These are phyloP conservation scores for Eupithecia vulgata DNA, from an alignment of 2,888 invertebrate genomes.

Conservation along the genomic window DNA sequence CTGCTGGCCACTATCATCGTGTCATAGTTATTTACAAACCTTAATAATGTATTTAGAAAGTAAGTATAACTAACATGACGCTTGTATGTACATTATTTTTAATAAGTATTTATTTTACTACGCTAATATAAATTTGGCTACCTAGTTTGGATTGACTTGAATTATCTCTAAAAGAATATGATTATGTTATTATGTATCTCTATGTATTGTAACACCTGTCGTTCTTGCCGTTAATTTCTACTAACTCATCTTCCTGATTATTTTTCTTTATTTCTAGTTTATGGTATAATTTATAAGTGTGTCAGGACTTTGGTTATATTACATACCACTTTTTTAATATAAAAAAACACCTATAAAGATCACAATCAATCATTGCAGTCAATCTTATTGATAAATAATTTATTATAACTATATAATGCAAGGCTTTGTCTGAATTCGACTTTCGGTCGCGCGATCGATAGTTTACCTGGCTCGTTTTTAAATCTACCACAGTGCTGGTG, in stretches of 20 bases:
- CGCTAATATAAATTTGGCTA: background rate
- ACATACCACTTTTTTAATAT: background rate
- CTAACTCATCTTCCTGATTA: background rate
- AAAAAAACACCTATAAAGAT: background rate
- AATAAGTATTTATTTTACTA: constrained; percentile 12
- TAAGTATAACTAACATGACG: constrained; percentile 22
- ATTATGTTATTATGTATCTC: background rate
- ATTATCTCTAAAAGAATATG: background rate
- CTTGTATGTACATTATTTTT: constrained; percentile 17
- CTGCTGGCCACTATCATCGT: constrained; percentile 6
- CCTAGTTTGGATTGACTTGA: background rate
- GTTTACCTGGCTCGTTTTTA: background rate
- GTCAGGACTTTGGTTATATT: background rate
- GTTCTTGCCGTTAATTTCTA: background rate
- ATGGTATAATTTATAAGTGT: background rate
- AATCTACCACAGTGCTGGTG: background rate
- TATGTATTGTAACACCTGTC: background rate
- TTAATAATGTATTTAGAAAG: constrained; percentile 7
- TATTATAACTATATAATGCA: background rate
- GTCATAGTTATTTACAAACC: constrained; percentile 20
- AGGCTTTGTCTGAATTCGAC: background rate
- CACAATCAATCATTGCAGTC: background rate
- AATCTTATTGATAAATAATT: no score
- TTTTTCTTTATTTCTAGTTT: background rate
- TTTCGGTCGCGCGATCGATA: background rate